Base-by-base conservation (phyloP, 2,888 invertebrate species). In the Falcaria lacertinaria region DNA sequence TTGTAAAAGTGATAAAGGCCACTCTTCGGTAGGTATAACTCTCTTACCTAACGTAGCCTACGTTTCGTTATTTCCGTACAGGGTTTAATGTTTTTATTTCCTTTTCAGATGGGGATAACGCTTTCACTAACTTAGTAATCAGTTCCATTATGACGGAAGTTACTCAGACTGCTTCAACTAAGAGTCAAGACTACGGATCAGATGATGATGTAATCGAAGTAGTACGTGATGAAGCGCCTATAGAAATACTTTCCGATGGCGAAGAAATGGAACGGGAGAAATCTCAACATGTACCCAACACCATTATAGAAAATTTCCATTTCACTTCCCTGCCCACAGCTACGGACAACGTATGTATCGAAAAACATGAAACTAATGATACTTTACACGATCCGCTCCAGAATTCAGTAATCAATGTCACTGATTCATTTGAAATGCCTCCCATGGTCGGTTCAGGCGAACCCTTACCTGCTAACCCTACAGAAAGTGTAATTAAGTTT, bases 141-240 rank as follows among this genome's bases (percentile, higher is more conserved):
- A 65, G 60, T 33, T 67, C 57, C 39, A 53, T 72, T 15, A 59
- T 64, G 25, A 65, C 71, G 15, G 52, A 66, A 40, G 51, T 50
- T 11, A 41, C 44, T 13, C 28, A 7, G n/a, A n/a, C n/a, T n/a
- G n/a, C n/a, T n/a, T n/a, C n/a, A n/a, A n/a, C n/a, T n/a, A n/a
- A n/a, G 11, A 28, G 28, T 28, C 54, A 58, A 42, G 75, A 75
- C 11, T 69, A 74, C 35, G 65, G 67, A 16, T 88, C 88, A 1
- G 88, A 89, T 45, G 88, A 89, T 63, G 88, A 87, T 41, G 86
- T 87, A 8, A 87, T 88, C 35, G 88, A 88, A 70, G 86, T 89
- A 25, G 79, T 86, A 4, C 68, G 81, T 60, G 85, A 86, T 47
- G 86, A 89, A 52, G 82, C 84, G 4, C 87, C 88, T 1, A 89